These are phyloP conservation scores for Phrynocephalus forsythii DNA, from an alignment of 2,797 vertebrate species.

Conservation along the genomic window DNA sequence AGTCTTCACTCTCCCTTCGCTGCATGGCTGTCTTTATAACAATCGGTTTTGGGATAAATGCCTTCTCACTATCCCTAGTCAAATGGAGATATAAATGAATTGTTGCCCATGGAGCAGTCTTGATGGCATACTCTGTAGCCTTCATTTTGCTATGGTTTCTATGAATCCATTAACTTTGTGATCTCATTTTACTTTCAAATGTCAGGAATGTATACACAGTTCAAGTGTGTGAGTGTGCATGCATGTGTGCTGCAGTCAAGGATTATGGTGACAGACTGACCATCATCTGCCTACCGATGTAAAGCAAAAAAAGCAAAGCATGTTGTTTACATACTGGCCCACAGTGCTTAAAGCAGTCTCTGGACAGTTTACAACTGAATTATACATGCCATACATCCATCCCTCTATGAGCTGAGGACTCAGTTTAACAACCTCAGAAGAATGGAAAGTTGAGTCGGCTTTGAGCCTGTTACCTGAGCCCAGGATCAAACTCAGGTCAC, in stretches of 20 bases:
- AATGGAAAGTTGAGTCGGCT: too few species aligned
- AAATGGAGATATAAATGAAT: conserved; percentile 31
- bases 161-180: background rate
- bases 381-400: too few species aligned
- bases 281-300: background rate
- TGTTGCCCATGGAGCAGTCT: conserved; percentile 40
- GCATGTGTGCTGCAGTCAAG: background rate
- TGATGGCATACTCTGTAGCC: conserved; percentile 9
- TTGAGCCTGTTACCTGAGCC: too few species aligned
- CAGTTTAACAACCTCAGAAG: too few species aligned
- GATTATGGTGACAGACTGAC: background rate
- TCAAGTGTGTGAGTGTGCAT: background rate
- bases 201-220: background rate
- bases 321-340: too few species aligned
- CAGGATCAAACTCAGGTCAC: too few species aligned
- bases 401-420: too few species aligned
- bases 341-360: too few species aligned
- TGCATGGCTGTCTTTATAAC: conserved; percentile 46
- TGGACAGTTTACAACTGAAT: too few species aligned
- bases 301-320: too few species aligned
- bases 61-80: conserved; percentile 50
- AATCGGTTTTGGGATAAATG: conserved; percentile 43
- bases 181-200: conserved; percentile 7
- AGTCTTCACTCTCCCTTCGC: conserved; percentile 64
- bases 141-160: conserved; percentile 3